These are phyloP conservation scores for Bradypodion ventrale DNA, from an alignment of 2,797 vertebrate genomes.

Conservation along the genomic window DNA sequence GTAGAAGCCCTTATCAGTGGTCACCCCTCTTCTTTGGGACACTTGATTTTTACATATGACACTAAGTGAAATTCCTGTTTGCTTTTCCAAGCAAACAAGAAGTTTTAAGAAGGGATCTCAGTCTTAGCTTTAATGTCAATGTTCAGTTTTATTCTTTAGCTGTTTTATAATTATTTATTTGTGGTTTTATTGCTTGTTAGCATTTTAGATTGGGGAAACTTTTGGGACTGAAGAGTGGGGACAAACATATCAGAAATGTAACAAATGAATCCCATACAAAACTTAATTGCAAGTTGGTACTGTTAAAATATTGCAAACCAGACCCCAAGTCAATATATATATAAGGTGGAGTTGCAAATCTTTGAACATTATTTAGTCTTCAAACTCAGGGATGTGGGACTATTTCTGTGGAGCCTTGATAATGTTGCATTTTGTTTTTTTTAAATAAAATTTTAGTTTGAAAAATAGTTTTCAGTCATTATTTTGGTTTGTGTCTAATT, in stretches of 20 bases:
- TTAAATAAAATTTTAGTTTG: not conserved
- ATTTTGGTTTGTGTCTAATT: not conserved
- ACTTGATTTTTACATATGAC: not conserved
- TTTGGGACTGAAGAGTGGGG: not conserved
- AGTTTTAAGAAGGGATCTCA: not conserved
- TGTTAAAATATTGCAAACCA: not conserved
- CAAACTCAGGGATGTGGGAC: slow-evolving; percentile 17
- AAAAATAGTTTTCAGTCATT: slow-evolving; percentile 3
- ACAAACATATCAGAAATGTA: not conserved
- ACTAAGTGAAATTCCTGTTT: not conserved
- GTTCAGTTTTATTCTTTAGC: not conserved
- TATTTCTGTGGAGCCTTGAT: not conserved
- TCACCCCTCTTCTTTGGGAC: not conserved
- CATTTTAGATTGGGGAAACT: not conserved
- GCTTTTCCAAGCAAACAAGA: not conserved
- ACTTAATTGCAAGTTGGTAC: not conserved
- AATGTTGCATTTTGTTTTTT: not conserved
- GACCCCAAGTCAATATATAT: not conserved
- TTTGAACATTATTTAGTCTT: not conserved
- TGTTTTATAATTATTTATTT: not conserved
- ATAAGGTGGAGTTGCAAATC: not conserved
- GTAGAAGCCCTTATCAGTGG: not conserved
- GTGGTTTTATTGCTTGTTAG: not conserved
- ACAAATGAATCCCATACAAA: not conserved
- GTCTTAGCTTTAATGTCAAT: not conserved